Conservation (phyloP, 1,140 invertebrate genomes). For the Macrotrachela quadricornifera region DNA sequence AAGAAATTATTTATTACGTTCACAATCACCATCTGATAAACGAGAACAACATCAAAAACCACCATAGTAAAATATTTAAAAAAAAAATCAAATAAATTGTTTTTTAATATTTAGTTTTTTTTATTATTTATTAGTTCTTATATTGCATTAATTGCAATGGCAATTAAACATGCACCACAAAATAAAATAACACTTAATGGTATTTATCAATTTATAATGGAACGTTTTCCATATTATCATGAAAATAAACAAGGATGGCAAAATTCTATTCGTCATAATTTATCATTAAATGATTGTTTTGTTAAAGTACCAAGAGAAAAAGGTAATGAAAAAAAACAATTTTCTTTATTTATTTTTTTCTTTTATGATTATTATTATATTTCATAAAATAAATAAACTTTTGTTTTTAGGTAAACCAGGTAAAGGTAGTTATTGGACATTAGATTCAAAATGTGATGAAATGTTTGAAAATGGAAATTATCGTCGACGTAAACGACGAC, state of each 20-base stretch:
- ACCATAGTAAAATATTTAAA: not conserved
- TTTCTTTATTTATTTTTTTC: no score
- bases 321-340: not conserved
- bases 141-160: constrained; percentile 99
- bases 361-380: no score
- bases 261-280: constrained; percentile 66
- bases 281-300: constrained; percentile 68
- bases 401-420: constrained; percentile 13
- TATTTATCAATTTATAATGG: constrained; percentile 98
- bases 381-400: no score
- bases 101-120: no score
- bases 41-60: constrained; percentile 1
- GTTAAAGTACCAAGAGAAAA: constrained; percentile 52
- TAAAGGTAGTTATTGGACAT: constrained; percentile 43
- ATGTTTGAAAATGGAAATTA: constrained; percentile 95
- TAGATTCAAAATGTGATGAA: constrained; percentile 57
- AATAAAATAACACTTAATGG: constrained; percentile 88
- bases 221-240: constrained; percentile 60
- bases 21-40: no score
- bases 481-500: constrained; percentile 40
- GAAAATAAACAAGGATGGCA: constrained; percentile 72
- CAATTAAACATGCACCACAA: constrained; percentile 72
- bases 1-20: no score
- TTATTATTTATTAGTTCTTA: constrained; percentile 33
- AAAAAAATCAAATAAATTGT: no score